These are phyloP conservation scores for Brachionus sp. DNA, from an alignment of 1,140 invertebrate genomes.

Conservation along the genomic window DNA sequence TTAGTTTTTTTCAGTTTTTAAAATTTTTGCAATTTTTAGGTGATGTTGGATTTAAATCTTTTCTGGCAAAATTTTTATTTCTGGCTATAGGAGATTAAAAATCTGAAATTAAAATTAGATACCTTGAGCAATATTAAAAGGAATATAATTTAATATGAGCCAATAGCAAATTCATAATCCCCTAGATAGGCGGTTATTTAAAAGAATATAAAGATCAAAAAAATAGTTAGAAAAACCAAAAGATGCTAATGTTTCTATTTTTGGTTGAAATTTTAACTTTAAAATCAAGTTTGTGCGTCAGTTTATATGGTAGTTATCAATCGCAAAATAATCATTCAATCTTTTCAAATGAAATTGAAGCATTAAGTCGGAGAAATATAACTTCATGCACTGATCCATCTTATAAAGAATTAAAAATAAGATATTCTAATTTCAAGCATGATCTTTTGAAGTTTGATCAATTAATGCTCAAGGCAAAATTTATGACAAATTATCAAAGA, in stretches of 20 bases:
- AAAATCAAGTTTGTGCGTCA: neutral
- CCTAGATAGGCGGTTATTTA: too few species aligned
- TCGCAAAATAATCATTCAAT: neutral
- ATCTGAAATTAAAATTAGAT: too few species aligned
- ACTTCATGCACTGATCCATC: neutral
- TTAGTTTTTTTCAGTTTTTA: too few species aligned
- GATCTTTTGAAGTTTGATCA: neutral
- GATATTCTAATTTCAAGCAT: neutral
- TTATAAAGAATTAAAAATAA: neutral
- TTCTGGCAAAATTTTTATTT: too few species aligned
- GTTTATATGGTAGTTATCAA: neutral
- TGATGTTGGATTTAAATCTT: too few species aligned
- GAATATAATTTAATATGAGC: too few species aligned
- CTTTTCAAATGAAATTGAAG: neutral
- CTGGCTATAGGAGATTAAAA: too few species aligned
- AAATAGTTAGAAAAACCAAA: neutral
- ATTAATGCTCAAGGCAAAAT: neutral
- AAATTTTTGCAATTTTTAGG: too few species aligned
- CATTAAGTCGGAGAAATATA: neutral
- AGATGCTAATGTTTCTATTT: too few species aligned
- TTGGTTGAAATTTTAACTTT: too few species aligned
- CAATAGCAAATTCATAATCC: too few species aligned
- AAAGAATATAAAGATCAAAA: neutral
- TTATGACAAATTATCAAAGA: neutral
- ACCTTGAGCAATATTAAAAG: too few species aligned